These are phyloP conservation scores for Scomber scombrus DNA, from an alignment of 2,113 vertebrate species.

Conservation along the genomic window DNA sequence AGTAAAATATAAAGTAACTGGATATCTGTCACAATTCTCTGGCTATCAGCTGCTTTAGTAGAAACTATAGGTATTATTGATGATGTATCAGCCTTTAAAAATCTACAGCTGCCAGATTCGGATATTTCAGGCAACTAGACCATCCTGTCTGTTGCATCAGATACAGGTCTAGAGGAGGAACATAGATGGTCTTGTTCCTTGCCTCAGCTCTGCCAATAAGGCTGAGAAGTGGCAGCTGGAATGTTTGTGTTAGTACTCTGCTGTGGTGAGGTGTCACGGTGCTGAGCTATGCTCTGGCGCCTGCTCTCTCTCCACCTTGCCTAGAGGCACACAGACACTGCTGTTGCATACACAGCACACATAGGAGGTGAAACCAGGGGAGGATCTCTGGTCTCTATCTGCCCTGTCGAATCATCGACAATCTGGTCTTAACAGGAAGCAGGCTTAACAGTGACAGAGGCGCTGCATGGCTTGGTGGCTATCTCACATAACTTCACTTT, in stretches of 20 bases:
- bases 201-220: constrained; percentile 46
- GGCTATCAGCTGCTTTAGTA: background rate
- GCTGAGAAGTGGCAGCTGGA: constrained; percentile 74
- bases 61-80: background rate
- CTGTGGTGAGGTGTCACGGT: constrained; percentile 74
- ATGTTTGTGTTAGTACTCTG: constrained; percentile 73
- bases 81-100: constrained; percentile 1
- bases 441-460: background rate
- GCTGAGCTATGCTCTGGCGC: constrained; percentile 69
- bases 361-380: constrained; percentile 49
- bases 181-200: constrained; percentile 67
- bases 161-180: constrained; percentile 38
- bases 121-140: constrained; percentile 7
- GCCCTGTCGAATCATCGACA: constrained; percentile 15
- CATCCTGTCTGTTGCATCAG: constrained; percentile 24
- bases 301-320: constrained; percentile 70
- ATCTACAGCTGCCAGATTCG: constrained; percentile 10
- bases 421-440: constrained; percentile 30
- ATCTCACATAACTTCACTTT: background rate
- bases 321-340: constrained; percentile 60
- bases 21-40: background rate
- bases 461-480: background rate
- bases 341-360: constrained; percentile 42
- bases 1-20: background rate
- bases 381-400: constrained; percentile 61